Evolutionary conservation across 2,888 invertebrate genomes (phyloP), one percentile per base, ranked within the genome.

Genomic region (Dorcus parallelipipedus): DNA sequence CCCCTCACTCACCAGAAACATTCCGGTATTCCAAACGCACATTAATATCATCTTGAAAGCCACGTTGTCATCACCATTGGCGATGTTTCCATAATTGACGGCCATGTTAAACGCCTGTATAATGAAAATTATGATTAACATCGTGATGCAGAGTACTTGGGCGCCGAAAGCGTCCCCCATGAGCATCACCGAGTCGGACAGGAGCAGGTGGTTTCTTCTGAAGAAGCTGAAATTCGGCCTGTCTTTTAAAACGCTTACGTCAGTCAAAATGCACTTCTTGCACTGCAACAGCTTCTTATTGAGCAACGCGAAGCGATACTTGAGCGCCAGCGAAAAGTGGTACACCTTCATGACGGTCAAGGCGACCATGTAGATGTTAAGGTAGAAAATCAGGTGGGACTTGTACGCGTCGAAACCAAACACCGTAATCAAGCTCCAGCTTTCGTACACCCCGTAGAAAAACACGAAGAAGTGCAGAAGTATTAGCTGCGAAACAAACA

Each of bases 291-390:
- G 41, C 7, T 56, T 56, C 41, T 26, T 4, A 14, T 58, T 58
- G n/a, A 58, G 45, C 6, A 58, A 5, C 6, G 14, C 38, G 38
- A 58, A 58, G 23, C 58, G 40, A 9, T 42, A 54, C 23, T 58
- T 54, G n/a, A 58, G 17, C 10, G 49, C 58, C 47, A 47, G 54
- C 4, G 58, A 54, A 26, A 58, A 54, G 42, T 58, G 53, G 26
- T 58, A 58, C 9, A 58, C 40, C 39, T 58, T 54, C 17, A 49
- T 42, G n/a, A 58, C 58, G 1, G 58, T 58, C 38, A 58, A 40
- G 7, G 39, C 23, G 3, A 54, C 49, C 54, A 58, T 54, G 38
- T 54, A 58, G 9, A 58, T 47, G 20, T 54, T 54, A 0, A 58
- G 38, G 33, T 54, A 54, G n/a, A 54, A 58, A 1, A 49, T 47